Evolutionary conservation across 2,113 vertebrate species (phyloP), one percentile per base, ranked within the genome.

Genomic region (Falco punctatus): DNA sequence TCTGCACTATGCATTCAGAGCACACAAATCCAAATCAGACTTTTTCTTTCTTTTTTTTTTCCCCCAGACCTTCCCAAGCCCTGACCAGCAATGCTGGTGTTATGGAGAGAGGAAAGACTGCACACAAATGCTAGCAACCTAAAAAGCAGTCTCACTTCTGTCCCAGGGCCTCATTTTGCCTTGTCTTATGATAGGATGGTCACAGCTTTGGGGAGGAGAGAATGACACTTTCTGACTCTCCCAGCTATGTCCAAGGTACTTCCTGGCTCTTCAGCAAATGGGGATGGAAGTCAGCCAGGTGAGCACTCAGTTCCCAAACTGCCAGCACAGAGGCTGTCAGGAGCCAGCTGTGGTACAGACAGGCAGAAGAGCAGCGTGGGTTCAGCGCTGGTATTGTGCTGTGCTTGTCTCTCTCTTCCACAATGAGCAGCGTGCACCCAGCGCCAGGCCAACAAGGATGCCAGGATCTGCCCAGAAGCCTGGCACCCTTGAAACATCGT

Each of bases 381-480:
- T 18, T 80, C 17, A 24, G 20, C 2, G 1, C 21, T n/a, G 54
- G n/a, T 13, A 72, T 58, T 54, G 19, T n/a, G 46, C 20, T 18
- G 13, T n/a, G 23, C 6, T 13, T 48, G 10, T 65, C 49, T 48
- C 44, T 24, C 24, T 71, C 52, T 67, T 46, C 48, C 55, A 54
- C 24, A 48, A 6, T 13, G 14, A 67, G 33, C n/a, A 73, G 38
- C 2, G 0, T 12, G 59, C 35, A 38, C 13, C 17, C 23, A 10
- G 11, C 10, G 4, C 28, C 21, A 42, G 38, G 32, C 59, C 38
- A 66, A 28, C 1, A 1, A 66, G 9, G 27, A 46, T 2, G 1
- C 13, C 42, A 52, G 58, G 18, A 22, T 38, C 15, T 58, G 51
- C 27, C 18, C 35, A 38, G 19, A 85, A 33, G 15, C 35, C 59